phyloP scores from a whole-genome alignment of 2,888 invertebrate genomes.

The Eristalis intricaria region DNA sequence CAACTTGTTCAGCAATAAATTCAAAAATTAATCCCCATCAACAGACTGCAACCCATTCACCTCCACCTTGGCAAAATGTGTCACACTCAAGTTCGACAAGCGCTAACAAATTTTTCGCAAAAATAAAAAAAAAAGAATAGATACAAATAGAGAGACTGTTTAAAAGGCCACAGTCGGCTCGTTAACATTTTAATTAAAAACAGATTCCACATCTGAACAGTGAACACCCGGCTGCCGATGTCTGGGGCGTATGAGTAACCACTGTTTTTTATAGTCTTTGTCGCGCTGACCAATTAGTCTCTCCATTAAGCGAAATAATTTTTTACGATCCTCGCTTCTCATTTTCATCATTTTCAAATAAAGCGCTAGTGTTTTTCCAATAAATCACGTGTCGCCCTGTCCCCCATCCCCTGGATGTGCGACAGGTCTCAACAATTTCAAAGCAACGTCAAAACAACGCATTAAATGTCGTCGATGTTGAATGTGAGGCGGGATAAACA shows the following conservation, averaged over 20 bases:
- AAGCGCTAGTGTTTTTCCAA: neutral
- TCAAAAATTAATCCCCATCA: neutral
- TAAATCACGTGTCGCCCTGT: slow-evolving; percentile 4
- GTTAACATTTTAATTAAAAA: slow-evolving; percentile 55
- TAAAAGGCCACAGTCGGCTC: slow-evolving; percentile 28
- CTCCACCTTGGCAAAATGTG: slow-evolving; percentile 10
- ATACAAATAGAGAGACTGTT: slow-evolving; percentile 25
- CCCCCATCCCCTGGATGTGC: neutral
- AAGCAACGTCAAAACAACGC: slow-evolving; percentile 14
- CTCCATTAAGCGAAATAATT: slow-evolving; percentile 12
- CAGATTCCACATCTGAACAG: slow-evolving; percentile 28
- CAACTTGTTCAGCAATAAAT: neutral
- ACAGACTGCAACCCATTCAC: neutral
- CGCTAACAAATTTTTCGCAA: neutral
- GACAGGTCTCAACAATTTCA: slow-evolving; percentile 3
- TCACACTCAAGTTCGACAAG: neutral
- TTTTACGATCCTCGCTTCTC: neutral
- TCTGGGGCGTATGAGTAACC: slow-evolving; percentile 37
- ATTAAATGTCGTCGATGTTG: slow-evolving; percentile 7
- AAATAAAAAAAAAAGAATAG: neutral
- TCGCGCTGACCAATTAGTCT: slow-evolving; percentile 30
- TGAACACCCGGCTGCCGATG: neutral
- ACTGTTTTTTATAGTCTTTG: slow-evolving; percentile 2
- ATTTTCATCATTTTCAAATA: slow-evolving; percentile 2
- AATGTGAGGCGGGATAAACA: neutral